phyloP scores from a whole-genome alignment of 2,888 invertebrate genomes.

The Gerris lacustris region DNA sequence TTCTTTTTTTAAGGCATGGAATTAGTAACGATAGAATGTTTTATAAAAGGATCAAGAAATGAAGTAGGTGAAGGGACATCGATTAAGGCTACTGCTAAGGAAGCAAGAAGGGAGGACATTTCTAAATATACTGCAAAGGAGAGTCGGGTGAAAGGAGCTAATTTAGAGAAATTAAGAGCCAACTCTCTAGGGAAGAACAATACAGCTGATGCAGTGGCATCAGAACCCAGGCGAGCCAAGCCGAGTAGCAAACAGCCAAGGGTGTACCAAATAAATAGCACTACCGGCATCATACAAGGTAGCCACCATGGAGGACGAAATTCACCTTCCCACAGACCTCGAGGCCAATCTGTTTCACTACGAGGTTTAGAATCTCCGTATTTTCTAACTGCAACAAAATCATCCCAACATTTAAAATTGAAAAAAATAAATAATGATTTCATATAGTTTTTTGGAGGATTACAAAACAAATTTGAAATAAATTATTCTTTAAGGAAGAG shows the following conservation, averaged over 20 bases:
- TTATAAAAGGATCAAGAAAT: not conserved
- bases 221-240: not conserved
- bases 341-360: not conserved
- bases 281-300: not conserved
- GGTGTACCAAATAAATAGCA: not conserved
- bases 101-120: not conserved
- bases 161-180: not conserved
- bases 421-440: too few species aligned
- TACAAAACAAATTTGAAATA: too few species aligned
- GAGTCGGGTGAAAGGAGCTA: not conserved
- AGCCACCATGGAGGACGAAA: slow-evolving; percentile 6
- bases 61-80: not conserved
- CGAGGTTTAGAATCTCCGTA: not conserved
- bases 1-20: not conserved
- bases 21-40: not conserved
- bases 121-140: not conserved
- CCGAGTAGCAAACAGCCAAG: not conserved
- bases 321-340: slow-evolving; percentile 5
- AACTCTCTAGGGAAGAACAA: slow-evolving; percentile 4
- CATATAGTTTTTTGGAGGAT: too few species aligned
- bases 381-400: not conserved
- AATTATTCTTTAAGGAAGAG: too few species aligned
- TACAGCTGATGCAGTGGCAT: not conserved
- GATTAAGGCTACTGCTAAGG: not conserved
- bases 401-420: not conserved